Evolutionary conservation across 2,113 vertebrate species (phyloP), one percentile per base, ranked within the genome.

Genomic region (Sterrhoptilus dennistouni): DNA sequence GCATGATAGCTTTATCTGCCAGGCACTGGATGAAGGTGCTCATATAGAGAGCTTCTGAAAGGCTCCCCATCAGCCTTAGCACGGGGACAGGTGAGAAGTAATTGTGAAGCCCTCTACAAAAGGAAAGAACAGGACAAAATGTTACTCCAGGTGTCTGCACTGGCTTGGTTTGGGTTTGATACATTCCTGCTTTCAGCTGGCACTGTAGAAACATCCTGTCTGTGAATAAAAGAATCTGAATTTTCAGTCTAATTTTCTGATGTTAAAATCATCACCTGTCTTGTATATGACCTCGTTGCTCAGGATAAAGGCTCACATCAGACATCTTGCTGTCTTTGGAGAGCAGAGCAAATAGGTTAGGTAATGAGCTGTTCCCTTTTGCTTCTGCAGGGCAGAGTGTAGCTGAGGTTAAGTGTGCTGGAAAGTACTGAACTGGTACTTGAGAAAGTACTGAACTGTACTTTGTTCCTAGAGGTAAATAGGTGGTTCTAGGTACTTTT

Each of bases 361-460:
- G 25, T 95, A 91, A 90, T 95, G 66, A 96, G 78, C 45, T 94
- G 91, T 87, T 91, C 82, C 42, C 17, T 93, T 93, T 94, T 69
- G 22, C 42, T 94, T 90, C 75, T 91, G 45, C 17, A 47, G 82
- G 57, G 63, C 85, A 70, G 50, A 74, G 35, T 31, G 79, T 74
- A 76, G 69, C 12, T 96, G 52, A 49, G 90, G 72, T 95, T 85
- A 84, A 83, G 28, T 24, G 33, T 83, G 33, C 79, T 81, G 47
- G 52, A 88, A 94, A 85, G 31, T 68, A 86, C 42, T 57, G 36
- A 66, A 65, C 50, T 66, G n/a, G 28, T 90, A 12, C 42, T 77
- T 70, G 22, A 50, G 68, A 83, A 72, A 72, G 57, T 54, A 63
- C 40, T 59, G n/a, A 66, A 49, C 29, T 59, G 42, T 89, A 17